phyloP scores from a whole-genome alignment of 2,113 vertebrate genomes.

The Lota lota region DNA sequence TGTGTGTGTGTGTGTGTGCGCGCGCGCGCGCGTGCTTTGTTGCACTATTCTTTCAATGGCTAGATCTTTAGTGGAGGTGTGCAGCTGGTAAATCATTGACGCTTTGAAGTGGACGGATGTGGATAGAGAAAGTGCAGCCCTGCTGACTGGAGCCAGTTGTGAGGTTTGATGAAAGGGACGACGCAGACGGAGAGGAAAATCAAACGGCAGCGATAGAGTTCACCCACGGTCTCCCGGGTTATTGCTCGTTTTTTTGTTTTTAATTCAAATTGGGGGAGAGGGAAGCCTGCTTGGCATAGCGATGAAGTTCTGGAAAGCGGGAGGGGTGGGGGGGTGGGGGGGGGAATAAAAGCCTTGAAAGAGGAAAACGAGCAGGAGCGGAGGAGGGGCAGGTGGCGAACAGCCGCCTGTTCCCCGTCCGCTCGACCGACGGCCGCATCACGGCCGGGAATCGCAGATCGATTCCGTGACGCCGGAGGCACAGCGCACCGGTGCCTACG shows the following conservation, averaged over 20 bases:
- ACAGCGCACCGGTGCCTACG: slow-evolving; percentile 35
- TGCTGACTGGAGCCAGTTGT: slow-evolving; percentile 29
- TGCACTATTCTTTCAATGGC: too few relatives aligned
- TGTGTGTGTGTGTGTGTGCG: too few relatives aligned
- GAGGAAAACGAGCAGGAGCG: slow-evolving; percentile 41
- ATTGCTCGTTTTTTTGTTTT: slow-evolving; percentile 68
- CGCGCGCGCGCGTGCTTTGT: slow-evolving; percentile 32
- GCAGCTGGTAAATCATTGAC: slow-evolving; percentile 37
- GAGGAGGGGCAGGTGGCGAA: slow-evolving; percentile 39
- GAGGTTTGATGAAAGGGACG: slow-evolving; percentile 46
- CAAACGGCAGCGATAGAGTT: slow-evolving; percentile 49
- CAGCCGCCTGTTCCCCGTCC: slow-evolving; percentile 40
- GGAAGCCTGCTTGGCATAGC: slow-evolving; percentile 54
- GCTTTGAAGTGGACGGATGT: slow-evolving; percentile 41
- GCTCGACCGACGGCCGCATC: slow-evolving; percentile 43
- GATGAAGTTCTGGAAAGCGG: slow-evolving; percentile 60
- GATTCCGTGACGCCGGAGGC: slow-evolving; percentile 36
- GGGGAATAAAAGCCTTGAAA: slow-evolving; percentile 68
- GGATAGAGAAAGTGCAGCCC: slow-evolving; percentile 30
- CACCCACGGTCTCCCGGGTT: slow-evolving; percentile 55
- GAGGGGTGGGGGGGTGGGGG: too few relatives aligned
- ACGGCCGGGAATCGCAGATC: slow-evolving; percentile 33
- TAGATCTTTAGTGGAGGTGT: slow-evolving; percentile 14
- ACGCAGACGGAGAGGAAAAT: slow-evolving; percentile 38
- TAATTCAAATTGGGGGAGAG: slow-evolving; percentile 68